Evolutionary conservation across 2,797 vertebrate species (phyloP), one percentile per base, ranked within the genome.

Genomic region (Gobionotothen gibberifrons): DNA sequence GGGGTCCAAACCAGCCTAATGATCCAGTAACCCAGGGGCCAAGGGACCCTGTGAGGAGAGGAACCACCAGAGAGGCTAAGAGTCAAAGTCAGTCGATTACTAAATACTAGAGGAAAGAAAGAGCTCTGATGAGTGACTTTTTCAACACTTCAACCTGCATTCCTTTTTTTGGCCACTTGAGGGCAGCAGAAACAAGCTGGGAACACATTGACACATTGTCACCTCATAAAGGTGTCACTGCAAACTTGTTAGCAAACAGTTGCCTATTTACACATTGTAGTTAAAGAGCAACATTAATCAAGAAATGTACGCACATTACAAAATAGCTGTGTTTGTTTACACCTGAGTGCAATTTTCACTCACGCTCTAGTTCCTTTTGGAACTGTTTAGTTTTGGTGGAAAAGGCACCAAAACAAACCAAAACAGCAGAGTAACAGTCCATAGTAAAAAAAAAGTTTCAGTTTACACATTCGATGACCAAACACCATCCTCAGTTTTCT

Each of bases 1-100:
- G 48, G 73, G 81, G 82, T 86, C 84, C 75, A 58, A 46, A 46
- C 40, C 59, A 65, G 66, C 68, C 73, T 82, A 67, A n/a, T 82
- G 79, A 85, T 81, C 69, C 81, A 80, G 78, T 77, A 74, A 85
- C 85, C 84, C 46, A 57, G 55, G 49, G 69, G 78, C 79, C 85
- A 87, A 71, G 49, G 69, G 53, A 79, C 10, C 9, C 62, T 2
- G 39, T 78, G 78, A 78, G 67, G 78, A 69, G 69, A 68, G 46
- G 81, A 87, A 67, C 81, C 75, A 85, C 83, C 75, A 73, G 68
- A 83, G 73, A 85, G 84, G 73, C 81, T 65, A 64, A 32, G 42
- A 82, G 74, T 26, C 17, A 52, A 46, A 59, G 19, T 22, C 47
- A 47, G 58, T 1, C 4, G 4, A 22, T 53, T 53, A 54, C 2